Base-by-base conservation (phyloP, 1,140 invertebrate species). In the Leptinotarsa defecta region DNA sequence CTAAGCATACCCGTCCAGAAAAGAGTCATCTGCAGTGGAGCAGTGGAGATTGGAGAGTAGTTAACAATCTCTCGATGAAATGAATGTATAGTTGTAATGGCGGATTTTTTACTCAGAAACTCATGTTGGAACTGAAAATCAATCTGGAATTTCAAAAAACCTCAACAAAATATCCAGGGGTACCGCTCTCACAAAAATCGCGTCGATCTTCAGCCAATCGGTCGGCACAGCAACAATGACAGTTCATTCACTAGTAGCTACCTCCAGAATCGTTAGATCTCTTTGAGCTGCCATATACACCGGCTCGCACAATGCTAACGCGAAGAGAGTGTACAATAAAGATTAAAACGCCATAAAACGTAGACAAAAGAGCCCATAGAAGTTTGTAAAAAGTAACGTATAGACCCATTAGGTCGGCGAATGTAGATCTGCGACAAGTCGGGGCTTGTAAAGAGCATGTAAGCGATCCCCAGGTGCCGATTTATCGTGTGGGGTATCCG, bases 341-440 rank as follows among this genome's bases (percentile, higher is more conserved):
- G 76, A 77, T 77, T 75, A 77, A 74, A 74, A 68, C 70, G 52
- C 49, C 52, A 75, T 77, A 78, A 78, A 78, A 27, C 48, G 71
- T 61, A 64, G 68, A 75, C 74, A 74, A 70, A 74, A 73, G 74
- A 75, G 67, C 70, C 76, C 48, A 77, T 77, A 74, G 74, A 69
- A 77, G 76, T 78, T 75, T 78, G 74, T 78, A 78, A 78, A 75
- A 78, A 75, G 64, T 71, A 70, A 78, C 73, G 34, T 75, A 78
- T 78, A 74, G 74, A 61, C 72, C 73, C 77, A 78, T 78, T 78
- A 78, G 69, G 74, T 74, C 69, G 71, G 77, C 75, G 73, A 78
- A 78, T 78, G 77, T 75, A 71, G 71, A 78, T 71, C 77, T 78
- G 72, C 13, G 69, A 73, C 70, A 71, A 62, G 67, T 69, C 73